Percentiles rank a stretch among this genome's conserved stretches.
Conservation (phyloP, 1,140 invertebrate species). For the Tetragonula clypearis region DNA sequence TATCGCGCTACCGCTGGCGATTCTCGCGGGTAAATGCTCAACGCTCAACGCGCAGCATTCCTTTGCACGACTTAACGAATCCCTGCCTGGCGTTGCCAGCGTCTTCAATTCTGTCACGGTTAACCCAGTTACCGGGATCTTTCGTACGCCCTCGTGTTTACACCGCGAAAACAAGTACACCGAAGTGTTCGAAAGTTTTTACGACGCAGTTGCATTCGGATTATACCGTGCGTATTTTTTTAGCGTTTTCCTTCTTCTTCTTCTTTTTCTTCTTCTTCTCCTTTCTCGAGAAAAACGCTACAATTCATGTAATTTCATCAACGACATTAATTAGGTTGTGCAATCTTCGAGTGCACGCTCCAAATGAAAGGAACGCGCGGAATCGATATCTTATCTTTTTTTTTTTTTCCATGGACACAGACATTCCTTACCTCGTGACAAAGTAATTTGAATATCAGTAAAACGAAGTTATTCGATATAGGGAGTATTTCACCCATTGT, state of each 20-base stretch:
- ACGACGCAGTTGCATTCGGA: not conserved
- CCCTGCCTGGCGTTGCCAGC: not conserved
- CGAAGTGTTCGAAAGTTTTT: slow-evolving; percentile 31
- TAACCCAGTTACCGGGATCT: slow-evolving; percentile 48
- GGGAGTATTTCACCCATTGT: not conserved
- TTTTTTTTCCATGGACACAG: not conserved
- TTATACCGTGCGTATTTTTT: too few relatives aligned
- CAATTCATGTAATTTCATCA: not conserved
- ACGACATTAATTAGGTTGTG: slow-evolving; percentile 40
- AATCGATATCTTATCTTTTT: not conserved
- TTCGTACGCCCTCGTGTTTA: slow-evolving; percentile 54
- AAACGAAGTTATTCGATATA: too few relatives aligned
- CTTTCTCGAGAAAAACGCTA: too few relatives aligned
- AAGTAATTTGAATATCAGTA: not conserved
- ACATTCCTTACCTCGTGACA: rapidly evolving
- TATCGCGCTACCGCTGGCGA: not conserved
- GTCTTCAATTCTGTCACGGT: slow-evolving; percentile 40
- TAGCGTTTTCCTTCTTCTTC: too few relatives aligned
- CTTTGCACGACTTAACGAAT: slow-evolving; percentile 9
- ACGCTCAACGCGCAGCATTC: not conserved
- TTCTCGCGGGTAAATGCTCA: slow-evolving; percentile 29
- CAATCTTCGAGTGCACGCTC: slow-evolving; percentile 7
- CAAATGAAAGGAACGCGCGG: not conserved
- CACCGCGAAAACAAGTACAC: slow-evolving; percentile 33
- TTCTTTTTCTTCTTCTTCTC: not conserved